Conservation (phyloP, 2,888 invertebrate genomes). For the Gibbula magus region DNA sequence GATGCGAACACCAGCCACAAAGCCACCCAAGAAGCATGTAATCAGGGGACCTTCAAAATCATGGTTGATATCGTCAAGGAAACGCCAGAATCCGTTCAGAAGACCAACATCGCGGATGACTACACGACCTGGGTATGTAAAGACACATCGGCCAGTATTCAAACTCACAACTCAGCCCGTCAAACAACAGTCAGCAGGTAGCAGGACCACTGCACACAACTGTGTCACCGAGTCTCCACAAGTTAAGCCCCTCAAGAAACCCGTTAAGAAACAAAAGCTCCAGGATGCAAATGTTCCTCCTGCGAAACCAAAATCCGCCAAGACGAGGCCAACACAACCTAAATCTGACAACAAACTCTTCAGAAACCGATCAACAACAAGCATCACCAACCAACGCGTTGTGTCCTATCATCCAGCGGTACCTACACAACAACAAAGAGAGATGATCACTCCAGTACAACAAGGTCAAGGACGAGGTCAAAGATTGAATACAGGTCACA, state of each 20-base stretch:
- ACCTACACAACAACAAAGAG: too few species aligned
- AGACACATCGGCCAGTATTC: too few species aligned
- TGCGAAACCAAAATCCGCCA: constrained; percentile 12
- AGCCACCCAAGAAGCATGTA: background rate
- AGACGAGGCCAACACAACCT: background rate
- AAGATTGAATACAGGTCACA: background rate
- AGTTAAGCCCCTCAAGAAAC: background rate
- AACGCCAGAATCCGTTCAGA: background rate
- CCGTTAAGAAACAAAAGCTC: background rate
- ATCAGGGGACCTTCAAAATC: background rate
- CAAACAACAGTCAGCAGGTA: background rate
- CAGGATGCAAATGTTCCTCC: background rate
- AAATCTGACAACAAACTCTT: background rate
- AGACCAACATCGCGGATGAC: background rate
- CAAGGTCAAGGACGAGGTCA: too few species aligned
- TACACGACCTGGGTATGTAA: too few species aligned
- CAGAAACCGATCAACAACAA: background rate
- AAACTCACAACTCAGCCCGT: background rate
- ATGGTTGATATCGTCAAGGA: background rate
- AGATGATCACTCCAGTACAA: too few species aligned
- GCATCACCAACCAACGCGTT: background rate
- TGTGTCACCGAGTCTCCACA: background rate
- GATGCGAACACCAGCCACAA: background rate
- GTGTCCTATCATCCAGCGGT: background rate
- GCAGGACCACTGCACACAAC: background rate